Evolutionary conservation across 2,888 invertebrate genomes (phyloP).

Genomic region (Chrysolina oricalcia): DNA sequence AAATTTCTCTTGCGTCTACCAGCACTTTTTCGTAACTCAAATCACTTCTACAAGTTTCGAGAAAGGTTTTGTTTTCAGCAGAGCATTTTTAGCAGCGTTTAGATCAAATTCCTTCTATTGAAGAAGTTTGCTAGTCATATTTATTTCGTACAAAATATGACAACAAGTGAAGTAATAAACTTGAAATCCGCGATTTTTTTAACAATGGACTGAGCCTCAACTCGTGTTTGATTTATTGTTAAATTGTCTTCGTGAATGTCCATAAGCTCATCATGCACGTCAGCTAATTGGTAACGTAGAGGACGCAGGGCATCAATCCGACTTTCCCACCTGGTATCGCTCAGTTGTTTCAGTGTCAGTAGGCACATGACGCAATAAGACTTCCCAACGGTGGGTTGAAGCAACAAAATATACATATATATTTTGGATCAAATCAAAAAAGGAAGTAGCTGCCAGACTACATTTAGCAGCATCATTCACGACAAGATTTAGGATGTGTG

Average conservation of each 20-base stretch:
- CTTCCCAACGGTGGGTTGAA: no score
- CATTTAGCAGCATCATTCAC: constrained; percentile 59
- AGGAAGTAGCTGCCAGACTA: constrained; percentile 45
- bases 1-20: no score
- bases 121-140: constrained; percentile 5
- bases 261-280: constrained; percentile 15
- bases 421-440: constrained; percentile 45
- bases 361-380: no score
- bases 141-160: not conserved
- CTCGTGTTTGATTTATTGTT: constrained; percentile 10
- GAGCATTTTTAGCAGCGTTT: not conserved
- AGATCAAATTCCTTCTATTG: no score
- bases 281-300: constrained; percentile 33
- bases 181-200: constrained; percentile 22
- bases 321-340: constrained; percentile 48
- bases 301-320: constrained; percentile 22
- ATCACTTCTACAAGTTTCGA: no score
- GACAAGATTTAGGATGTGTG: constrained; percentile 55
- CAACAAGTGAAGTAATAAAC: constrained; percentile 11
- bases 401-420: no score
- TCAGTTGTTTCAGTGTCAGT: no score
- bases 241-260: constrained; percentile 11
- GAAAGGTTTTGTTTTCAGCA: no score
- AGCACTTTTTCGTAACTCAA: no score
- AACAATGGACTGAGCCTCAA: constrained; percentile 23